Percentiles rank a stretch among this genome's conserved stretches.
These are phyloP conservation scores for Chelonia mydas DNA, from an alignment of 2,797 vertebrate genomes.

Conservation along the genomic window DNA sequence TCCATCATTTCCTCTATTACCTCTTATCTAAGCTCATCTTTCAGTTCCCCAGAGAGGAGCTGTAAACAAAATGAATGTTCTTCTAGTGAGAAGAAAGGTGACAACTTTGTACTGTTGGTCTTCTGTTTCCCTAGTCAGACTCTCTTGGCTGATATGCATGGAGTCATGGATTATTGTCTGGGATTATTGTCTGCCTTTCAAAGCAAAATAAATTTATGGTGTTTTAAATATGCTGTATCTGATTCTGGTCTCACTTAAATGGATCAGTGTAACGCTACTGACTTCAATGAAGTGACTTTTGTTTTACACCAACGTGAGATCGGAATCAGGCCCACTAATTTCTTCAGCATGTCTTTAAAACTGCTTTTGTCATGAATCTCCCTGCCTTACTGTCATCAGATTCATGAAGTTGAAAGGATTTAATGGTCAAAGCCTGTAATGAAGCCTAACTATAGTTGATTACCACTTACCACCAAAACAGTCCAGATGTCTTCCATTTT, in stretches of 20 bases:
- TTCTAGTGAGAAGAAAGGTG: slow-evolving; percentile 42
- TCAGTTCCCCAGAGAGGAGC: background rate
- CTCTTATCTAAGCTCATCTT: slow-evolving; percentile 42
- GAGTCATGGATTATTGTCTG: background rate
- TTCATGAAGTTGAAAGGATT: background rate
- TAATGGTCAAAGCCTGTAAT: background rate
- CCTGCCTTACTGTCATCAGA: background rate
- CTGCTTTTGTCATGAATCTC: background rate
- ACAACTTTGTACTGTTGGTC: background rate
- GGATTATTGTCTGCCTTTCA: background rate
- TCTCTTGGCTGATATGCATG: background rate
- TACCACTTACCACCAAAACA: background rate
- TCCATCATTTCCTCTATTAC: slow-evolving; percentile 22
- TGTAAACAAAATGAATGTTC: slow-evolving; percentile 48
- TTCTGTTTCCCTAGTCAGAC: background rate
- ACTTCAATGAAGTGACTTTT: background rate
- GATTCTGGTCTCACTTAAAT: background rate
- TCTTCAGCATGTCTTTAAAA: background rate
- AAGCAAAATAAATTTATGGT: background rate
- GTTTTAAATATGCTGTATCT: background rate
- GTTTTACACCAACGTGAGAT: background rate
- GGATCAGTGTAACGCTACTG: background rate
- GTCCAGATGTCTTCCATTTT: background rate
- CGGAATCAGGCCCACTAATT: background rate
- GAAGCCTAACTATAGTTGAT: background rate